Conservation (phyloP, 2,113 vertebrate genomes). For the Seriola quinqueradiata region DNA sequence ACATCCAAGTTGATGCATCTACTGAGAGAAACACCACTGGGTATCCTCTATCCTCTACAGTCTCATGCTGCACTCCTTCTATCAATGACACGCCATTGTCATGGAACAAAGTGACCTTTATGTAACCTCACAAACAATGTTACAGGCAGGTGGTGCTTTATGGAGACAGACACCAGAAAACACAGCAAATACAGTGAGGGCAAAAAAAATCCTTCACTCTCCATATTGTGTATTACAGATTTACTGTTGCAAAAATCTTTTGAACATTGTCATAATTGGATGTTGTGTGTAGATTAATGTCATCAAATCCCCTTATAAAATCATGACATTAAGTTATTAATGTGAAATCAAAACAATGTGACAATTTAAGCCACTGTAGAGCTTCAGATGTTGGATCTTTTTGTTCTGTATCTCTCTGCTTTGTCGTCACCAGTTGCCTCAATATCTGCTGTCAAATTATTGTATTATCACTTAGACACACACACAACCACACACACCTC, state of each 20-base stretch:
- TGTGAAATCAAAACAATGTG: not conserved
- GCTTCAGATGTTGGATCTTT: not conserved
- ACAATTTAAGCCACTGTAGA: not conserved
- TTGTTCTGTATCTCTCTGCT: not conserved
- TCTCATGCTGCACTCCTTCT: slow-evolving; percentile 11
- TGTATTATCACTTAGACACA: slow-evolving; percentile 44
- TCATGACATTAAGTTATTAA: not conserved
- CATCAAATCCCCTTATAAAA: not conserved
- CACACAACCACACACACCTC: slow-evolving; percentile 27
- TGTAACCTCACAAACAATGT: slow-evolving; percentile 28
- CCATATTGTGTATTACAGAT: no score
- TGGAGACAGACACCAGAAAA: slow-evolving; percentile 17
- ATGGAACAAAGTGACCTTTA: slow-evolving; percentile 52
- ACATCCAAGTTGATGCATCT: not conserved
- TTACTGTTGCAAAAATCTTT: no score
- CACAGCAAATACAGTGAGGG: not conserved
- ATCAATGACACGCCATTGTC: slow-evolving; percentile 24
- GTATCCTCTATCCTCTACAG: not conserved
- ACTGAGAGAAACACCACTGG: not conserved
- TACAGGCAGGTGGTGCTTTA: not conserved
- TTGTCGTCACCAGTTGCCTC: slow-evolving; percentile 26
- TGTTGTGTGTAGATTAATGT: not conserved
- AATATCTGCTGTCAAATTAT: slow-evolving; percentile 42
- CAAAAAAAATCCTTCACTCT: not conserved
- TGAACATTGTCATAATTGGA: not conserved